Conservation (phyloP, 2,113 vertebrate species). For the Synchiropus splendidus region DNA sequence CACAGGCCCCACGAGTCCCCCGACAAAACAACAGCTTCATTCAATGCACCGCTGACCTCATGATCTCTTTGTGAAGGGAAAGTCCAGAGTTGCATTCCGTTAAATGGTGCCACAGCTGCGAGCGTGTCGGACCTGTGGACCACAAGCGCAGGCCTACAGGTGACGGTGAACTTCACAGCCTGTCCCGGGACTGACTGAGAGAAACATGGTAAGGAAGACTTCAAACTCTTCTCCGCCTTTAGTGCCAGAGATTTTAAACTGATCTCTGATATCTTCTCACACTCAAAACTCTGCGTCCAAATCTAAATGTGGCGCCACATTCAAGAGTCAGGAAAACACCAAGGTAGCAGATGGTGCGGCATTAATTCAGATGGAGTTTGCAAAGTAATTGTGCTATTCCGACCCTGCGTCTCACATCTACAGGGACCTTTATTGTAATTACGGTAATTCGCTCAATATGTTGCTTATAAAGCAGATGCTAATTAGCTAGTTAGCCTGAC, state of each 20-base stretch:
- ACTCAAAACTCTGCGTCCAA: background rate
- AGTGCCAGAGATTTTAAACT: too few relatives aligned
- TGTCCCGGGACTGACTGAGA: conserved; percentile 18
- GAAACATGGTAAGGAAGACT: conserved; percentile 58
- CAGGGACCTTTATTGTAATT: conserved; percentile 18
- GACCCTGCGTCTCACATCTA: conserved; percentile 14
- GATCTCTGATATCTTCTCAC: too few relatives aligned
- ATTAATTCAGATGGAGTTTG: conserved; percentile 20
- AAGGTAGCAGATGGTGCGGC: conserved; percentile 13
- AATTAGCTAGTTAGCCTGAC: background rate
- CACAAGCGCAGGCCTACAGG: conserved; percentile 32
- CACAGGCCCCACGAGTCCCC: conserved; percentile 53
- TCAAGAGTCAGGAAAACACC: conserved; percentile 5
- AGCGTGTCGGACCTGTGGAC: conserved; percentile 29
- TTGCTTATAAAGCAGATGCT: conserved; percentile 18
- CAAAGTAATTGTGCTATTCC: conserved; percentile 14
- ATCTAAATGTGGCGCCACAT: conserved; percentile 9
- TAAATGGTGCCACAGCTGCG: conserved; percentile 45
- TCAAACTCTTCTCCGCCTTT: conserved; percentile 5
- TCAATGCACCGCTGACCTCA: conserved; percentile 70
- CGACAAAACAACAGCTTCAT: conserved; percentile 69
- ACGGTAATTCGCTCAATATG: conserved; percentile 17
- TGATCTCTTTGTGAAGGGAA: conserved; percentile 70
- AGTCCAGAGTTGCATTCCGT: conserved; percentile 70
- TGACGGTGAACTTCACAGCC: conserved; percentile 31